Base-by-base conservation (phyloP, 2,797 vertebrate species). In the Sitta carolinensis region DNA sequence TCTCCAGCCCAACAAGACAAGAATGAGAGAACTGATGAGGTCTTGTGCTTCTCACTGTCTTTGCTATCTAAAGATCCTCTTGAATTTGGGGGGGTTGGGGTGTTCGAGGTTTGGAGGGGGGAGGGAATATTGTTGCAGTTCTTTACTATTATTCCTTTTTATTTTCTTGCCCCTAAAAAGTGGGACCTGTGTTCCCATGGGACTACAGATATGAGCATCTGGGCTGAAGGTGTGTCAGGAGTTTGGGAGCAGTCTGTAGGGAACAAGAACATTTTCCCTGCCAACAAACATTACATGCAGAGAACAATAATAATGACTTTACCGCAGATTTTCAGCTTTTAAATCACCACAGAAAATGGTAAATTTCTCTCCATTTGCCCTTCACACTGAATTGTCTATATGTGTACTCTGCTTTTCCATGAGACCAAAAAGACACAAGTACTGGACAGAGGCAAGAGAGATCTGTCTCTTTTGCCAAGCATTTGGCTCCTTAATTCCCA, bases 241-340 rank as follows among this genome's bases (percentile, higher is more conserved):
- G 32, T 45, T 34, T 72, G 40, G 51, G 61, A 50, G 17, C 29
- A 68, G 18, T 8, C 3, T 21, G 2, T 3, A 55, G 43, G 23
- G 9, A 79, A 64, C 13, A 25, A 30, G 36, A 87, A 48, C 9
- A 5, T 36, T 51, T 51, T 74, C 57, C 36, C n/a, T 80, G 61
- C 48, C 48, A 62, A 25, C 0, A 0, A 85, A 67, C 9, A 36
- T 54, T 19, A 26, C 43, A 55, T 1, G 4, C n/a, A 40, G 80
- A 69, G 13, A 45, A n/a, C 32, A 32, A 4, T 5, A 57, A 74
- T 13, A 54, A 45, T 30, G 10, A 69, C 19, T 58, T 85, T 48
- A 55, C 52, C 30, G 47, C 23, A 84, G 29, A 20, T 79, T 78
- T 84, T 18, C 30, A 88, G 48, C 7, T 74, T 80, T 86, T 36